Base-by-base conservation (phyloP, 1,140 invertebrate genomes). In the Saccostrea cuccullata region DNA sequence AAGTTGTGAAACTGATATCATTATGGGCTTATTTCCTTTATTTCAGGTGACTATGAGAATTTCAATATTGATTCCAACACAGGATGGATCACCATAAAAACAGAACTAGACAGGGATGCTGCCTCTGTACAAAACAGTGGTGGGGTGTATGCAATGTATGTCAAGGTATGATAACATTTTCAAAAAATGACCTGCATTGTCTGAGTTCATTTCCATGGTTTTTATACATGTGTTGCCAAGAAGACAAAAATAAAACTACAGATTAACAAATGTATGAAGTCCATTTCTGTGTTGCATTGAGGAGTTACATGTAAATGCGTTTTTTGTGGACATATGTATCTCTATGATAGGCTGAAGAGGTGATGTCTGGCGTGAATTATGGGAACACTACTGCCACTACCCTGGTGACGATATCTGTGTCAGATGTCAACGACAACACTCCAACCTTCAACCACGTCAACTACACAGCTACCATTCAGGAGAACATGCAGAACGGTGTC, bases 361-460 rank as follows among this genome's bases (percentile, higher is more conserved):
- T 90, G 20, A 89, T 91, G 6, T 87, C 90, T 20, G 89, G 90
- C 1, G 90, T 92, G 40, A 91, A 90, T 55, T 47, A 91, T 94
- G 95, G 87, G 97, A 97, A 9, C 93, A 97, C 97, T 0, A 97
- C 96, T 85, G 97, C 97, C 0, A 97, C 96, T 11, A 99, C 98
- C 0, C 97, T 99, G 95, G 97, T 99, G 0, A 99, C 98, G 0
- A 96, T 99, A 56, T 98, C 98, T 87, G 96, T 99, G 12, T 97
- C 97, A n/a, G 98, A 99, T 95, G 97, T 99, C 0, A 99, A 99
- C 94, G 98, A 99, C 95, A 98, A 99, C 95, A 97, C 96, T 3
- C 98, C 98, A 11, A 96, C 95, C 64, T 99, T 99, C 94, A 96
- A 97, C 64, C 97, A 97, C 92, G 91, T 95, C 0, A 94, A 96